Base-by-base conservation (phyloP, 2,888 invertebrate species). In the Galeruca laticollis region DNA sequence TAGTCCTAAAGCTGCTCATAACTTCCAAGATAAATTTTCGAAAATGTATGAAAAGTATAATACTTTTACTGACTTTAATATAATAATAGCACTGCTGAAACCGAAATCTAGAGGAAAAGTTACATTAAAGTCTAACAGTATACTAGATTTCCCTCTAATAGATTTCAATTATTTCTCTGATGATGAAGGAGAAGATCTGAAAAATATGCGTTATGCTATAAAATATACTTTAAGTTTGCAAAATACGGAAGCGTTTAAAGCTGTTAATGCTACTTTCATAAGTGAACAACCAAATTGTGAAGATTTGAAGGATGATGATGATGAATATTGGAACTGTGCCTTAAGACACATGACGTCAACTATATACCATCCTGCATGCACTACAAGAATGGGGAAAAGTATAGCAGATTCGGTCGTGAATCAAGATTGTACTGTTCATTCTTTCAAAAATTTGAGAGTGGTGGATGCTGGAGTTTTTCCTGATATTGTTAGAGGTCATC, bases 121-220 rank as follows among this genome's bases (percentile, higher is more conserved):
- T 11, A 75, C 73, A 15, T 67, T 83, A 21, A 76, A 77, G 70
- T 79, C 82, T 9, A 76, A 71, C 2, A 75, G 78, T 70, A 80
- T 82, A 8, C 71, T 78, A 15, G 81, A 82, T 37, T 81, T 79
- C 68, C 83, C 83, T 0, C 4, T 76, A 9, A 82, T 83, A 11
- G 71, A 82, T 66, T 75, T 77, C 0, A 77, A 78, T 31, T 81
- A 76, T 49, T 77, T 80, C 6, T 72, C 76, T 0, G 80, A 82
- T 63, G 49, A 54, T n/a, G n/a, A n/a, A n/a, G n/a, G n/a, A 8
- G 62, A 77, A 15, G 94, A 94, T 78, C 83, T 89, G 0, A 94
- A 94, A 77, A 90, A 89, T 1, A 84, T 92, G 13, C 86, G 91
- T 1, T 86, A 88, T n/a, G 89, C 90, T 0, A 87, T 92, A 5